phyloP scores from a whole-genome alignment of 53 echinoderm and acorn worm genomes.

The Holothuria scabra region DNA sequence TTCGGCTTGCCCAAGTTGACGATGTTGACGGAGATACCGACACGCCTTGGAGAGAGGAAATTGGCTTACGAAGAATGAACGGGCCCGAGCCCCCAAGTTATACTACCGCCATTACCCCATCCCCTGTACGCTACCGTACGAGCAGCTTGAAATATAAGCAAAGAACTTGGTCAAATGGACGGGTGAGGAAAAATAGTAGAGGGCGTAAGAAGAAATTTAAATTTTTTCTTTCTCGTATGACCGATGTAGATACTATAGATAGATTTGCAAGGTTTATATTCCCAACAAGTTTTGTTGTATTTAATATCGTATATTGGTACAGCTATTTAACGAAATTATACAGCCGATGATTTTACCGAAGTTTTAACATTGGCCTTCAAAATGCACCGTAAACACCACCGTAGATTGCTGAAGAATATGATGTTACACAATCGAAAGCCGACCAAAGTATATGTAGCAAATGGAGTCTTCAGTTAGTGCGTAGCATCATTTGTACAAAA shows the following conservation, averaged over 20 bases:
- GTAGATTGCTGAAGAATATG: no score
- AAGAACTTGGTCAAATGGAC: conserved; percentile 16
- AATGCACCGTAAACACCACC: no score
- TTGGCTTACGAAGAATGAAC: conserved; percentile 18
- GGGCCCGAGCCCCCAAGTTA: conserved; percentile 42
- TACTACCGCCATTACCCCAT: conserved; percentile 22
- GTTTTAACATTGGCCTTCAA: no score
- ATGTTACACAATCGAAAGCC: no score
- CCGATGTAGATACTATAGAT: conserved; percentile 90
- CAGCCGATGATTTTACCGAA: conserved; percentile 10
- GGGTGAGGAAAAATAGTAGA: conserved; percentile 11
- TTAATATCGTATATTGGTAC: conserved; percentile 93
- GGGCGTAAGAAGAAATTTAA: conserved; percentile 29
- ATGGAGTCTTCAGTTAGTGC: no score
- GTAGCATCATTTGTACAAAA: no score
- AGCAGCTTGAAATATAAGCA: conserved; percentile 40
- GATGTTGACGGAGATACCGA: conserved; percentile 48
- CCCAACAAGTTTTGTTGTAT: conserved; percentile 72
- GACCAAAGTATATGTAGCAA: no score
- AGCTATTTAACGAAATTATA: conserved; percentile 74
- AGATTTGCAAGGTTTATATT: conserved; percentile 79
- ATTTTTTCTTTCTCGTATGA: conserved; percentile 54
- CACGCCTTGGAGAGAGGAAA: conserved; percentile 44
- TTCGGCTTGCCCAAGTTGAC: conserved; percentile 64
- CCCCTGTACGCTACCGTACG: conserved; percentile 25